Conservation (phyloP, 2,113 vertebrate species). For the Labeo catla region DNA sequence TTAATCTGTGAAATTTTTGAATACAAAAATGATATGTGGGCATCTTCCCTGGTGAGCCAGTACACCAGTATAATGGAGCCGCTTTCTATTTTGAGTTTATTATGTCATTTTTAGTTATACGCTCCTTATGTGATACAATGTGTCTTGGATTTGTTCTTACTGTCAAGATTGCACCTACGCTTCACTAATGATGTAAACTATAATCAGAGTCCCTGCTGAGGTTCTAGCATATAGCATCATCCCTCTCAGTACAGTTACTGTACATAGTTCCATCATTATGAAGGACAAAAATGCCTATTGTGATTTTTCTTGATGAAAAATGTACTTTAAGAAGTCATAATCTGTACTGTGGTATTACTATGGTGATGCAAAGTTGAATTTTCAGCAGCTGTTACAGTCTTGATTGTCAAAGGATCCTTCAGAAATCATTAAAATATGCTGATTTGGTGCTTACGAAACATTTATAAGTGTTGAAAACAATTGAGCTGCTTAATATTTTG, state of each 20-base stretch:
- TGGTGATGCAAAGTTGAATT: too few relatives aligned
- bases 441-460: neutral
- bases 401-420: neutral
- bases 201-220: neutral
- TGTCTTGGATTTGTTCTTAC: neutral
- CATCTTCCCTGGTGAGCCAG: neutral
- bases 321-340: too few relatives aligned
- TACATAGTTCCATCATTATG: neutral
- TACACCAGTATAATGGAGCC: neutral
- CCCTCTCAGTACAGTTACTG: neutral
- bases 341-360: too few relatives aligned
- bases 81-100: neutral
- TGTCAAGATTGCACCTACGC: neutral
- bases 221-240: neutral
- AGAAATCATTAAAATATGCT: neutral
- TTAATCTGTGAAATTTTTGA: neutral
- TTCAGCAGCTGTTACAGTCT: too few relatives aligned
- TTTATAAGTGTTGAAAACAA: neutral
- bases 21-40: neutral
- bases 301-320: neutral
- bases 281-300: neutral
- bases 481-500: neutral
- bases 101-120: neutral
- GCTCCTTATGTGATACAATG: neutral
- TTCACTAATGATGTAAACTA: neutral